Base-by-base conservation (phyloP, 2,797 vertebrate genomes). In the Anableps anableps region DNA sequence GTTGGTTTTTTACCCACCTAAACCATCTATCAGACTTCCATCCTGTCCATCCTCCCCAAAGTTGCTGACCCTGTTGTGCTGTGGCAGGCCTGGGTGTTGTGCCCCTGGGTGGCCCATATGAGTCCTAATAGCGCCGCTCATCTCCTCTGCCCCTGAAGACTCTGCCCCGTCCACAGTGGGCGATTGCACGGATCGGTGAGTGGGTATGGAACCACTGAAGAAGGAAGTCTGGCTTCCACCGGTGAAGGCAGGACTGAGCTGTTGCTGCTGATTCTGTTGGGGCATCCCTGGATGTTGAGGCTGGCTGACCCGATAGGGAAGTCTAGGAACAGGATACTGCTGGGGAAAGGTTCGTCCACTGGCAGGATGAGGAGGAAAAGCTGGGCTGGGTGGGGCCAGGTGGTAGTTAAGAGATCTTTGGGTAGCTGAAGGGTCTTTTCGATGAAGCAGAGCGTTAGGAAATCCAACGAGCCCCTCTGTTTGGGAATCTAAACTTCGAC, bases 41-140 rank as follows among this genome's bases (percentile, higher is more conserved):
- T 97, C 97, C 26, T 96, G 94, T 80, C 94, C 97, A 45, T 99
- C 97, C 85, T 99, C 98, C 71, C 97, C 95, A 89, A 98, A 99
- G 95, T 95, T 97, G 94, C 95, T 97, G 94, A 98, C 95, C 81
- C 97, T 96, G 83, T 96, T 94, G 77, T 97, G 96, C 88, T 98
- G 96, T 66, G 97, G 88, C 38, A 97, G 94, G 50, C 92, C 91
- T 36, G 94, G 91, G 68, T 94, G 94, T 82, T 94, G 94, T 4
- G 82, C 86, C 9, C 82, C 94, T 14, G 86, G 86, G 79, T 93
- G 93, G 51, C 92, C 90, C 85, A 95, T 92, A 76, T 93, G 89
- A 76, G 92, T 89, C 90, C 96, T 97, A 31, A 97, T 95, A 84
- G 97, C 96, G 88, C 96, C 94, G 80, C 96, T 95, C 80, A 97